Base-by-base conservation (phyloP, 1,140 invertebrate species). In the Drosophila repletoides region DNA sequence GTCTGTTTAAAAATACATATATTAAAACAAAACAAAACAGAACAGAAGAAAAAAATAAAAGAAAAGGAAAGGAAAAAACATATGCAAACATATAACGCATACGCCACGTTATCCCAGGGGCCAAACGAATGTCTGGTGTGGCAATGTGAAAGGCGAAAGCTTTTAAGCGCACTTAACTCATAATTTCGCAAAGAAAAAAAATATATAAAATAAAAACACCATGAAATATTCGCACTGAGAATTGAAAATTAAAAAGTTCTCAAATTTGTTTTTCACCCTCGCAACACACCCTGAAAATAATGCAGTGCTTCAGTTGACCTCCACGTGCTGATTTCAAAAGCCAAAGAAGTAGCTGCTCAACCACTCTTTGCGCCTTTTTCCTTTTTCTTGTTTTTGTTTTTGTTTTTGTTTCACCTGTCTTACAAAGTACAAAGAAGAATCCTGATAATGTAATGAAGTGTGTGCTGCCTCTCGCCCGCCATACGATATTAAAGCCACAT, bases 131-230 rank as follows among this genome's bases (percentile, higher is more conserved):
- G 46, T 6, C 22, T 5, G 5, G 22, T 21, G 36, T 21, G 28
- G 36, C 36, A 38, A 41, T 48, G 40, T 76, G 64, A 83, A 84
- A 86, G 52, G 66, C 71, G 22, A 86, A 86, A 80, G 80, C 80
- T 84, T 86, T 84, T 86, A 84, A 86, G 80, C 80, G 81, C 80
- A 84, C 80, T 86, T 84, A 84, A 80, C 81, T 84, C 76, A 84
- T 86, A 75, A 86, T 84, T 56, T 84, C 60, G 36, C 49, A 33
- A 14, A n/a, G 1, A 56, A 24, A 4, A 26, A 2, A 58, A 40
- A 59, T 26, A 36, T 15, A 33, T 0, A 21, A 9, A 49, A 10
- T 26, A 45, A 21, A 33, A 45, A 38, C 17, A 40, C 29, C n/a
- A 41, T 72, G 41, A 75, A 60, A 22, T 61, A 63, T 71, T 58